Base-by-base conservation (phyloP, 2,888 invertebrate species). In the Caenorhabditis wallacei region DNA sequence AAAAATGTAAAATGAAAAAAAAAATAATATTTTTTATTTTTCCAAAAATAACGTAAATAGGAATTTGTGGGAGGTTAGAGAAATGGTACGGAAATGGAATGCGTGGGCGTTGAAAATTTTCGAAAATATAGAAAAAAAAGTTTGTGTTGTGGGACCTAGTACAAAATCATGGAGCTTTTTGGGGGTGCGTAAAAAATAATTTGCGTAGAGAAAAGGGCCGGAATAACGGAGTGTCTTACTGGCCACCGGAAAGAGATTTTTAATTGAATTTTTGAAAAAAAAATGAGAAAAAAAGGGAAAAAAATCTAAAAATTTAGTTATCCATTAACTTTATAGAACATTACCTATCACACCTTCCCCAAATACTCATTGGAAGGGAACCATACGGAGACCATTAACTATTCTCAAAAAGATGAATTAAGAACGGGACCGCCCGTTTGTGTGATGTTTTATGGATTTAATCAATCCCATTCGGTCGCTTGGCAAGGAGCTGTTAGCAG, bases 401-500 rank as follows among this genome's bases (percentile, higher is more conserved):
- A 64, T 13, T 18, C 24, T n/a, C 30, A 40, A 2, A 43, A 40
- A 11, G 64, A 74, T 46, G 63, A 51, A 30, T 7, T 46, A n/a
- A 56, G 24, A 10, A 46, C 26, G 2, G 74, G 74, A 43, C 37
- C 40, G 2, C 72, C 72, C 4, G n/a, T 43, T 1, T 79, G 79
- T 57, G 64, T 79, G 0, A 66, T 79, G 22, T 79, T 64, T 18
- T 79, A 57, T 22, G 79, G 71, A 2, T 2, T 54, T 11, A 79
- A 79, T 22, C 20, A n/a, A 18, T 64, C 79, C 0, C 79, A 79
- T 20, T 71, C 70, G 8, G 35, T 26, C 16, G 37, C 64, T 7
- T 79, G 79, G 79, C 79, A 79, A 66, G 79, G 79, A 13, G 64
- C 64, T 18, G 71, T 79, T 5, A 71, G 64, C 56, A 59, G 53